These are phyloP conservation scores for Sitophilus oryzae DNA, from an alignment of 1,140 invertebrate genomes.

Conservation along the genomic window DNA sequence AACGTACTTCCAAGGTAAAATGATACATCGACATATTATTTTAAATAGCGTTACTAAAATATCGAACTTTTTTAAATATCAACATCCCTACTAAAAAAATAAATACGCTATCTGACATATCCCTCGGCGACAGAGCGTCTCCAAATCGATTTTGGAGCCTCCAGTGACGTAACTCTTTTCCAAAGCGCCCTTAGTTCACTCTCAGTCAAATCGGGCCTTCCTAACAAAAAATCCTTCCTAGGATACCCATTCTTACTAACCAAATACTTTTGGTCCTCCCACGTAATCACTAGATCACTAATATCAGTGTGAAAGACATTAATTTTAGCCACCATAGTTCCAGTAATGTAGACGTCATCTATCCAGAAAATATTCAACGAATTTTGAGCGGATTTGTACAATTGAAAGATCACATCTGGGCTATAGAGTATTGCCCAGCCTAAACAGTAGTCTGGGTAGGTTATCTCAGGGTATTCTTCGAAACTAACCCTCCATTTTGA, in stretches of 20 bases:
- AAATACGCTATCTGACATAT: too few species aligned
- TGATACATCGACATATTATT: too few species aligned
- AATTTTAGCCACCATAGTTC: conserved; percentile 57
- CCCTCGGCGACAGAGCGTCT: too few species aligned
- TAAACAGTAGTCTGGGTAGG: conserved; percentile 62
- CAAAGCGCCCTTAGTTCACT: conserved; percentile 31
- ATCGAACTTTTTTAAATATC: too few species aligned
- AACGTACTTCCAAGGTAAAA: too few species aligned
- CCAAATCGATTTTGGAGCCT: conserved; percentile 12
- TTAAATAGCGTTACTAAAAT: too few species aligned
- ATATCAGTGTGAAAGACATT: conserved; percentile 52
- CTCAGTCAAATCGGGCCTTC: conserved; percentile 29
- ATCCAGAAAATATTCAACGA: conserved; percentile 72
- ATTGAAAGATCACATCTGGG: conserved; percentile 57
- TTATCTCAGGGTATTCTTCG: conserved; percentile 56
- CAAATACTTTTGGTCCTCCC: conserved; percentile 10
- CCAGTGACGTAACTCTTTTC: conserved; percentile 23
- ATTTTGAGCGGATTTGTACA: conserved; percentile 60
- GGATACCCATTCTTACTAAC: conserved; percentile 15
- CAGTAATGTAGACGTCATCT: conserved; percentile 78
- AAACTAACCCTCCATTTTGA: conserved; percentile 75
- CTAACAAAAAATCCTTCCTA: conserved; percentile 30
- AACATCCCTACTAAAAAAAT: too few species aligned
- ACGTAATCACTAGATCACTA: conserved; percentile 36
- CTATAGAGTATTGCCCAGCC: conserved; percentile 73